Percentiles rank a stretch among this genome's conserved stretches.
Conservation (phyloP, 2,797 vertebrate genomes). For the Myotis myotis region DNA sequence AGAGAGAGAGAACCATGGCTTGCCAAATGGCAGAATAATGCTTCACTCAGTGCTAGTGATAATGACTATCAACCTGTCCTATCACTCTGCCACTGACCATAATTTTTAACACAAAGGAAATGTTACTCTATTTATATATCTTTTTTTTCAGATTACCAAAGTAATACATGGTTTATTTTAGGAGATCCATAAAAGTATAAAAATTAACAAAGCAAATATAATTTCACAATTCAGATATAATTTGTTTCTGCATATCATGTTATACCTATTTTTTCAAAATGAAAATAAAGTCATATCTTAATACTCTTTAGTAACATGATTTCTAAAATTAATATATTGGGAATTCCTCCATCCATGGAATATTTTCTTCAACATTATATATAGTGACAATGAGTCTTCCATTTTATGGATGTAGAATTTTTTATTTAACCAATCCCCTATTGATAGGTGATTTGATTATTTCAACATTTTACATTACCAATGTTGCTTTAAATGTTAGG, state of each 20-base stretch:
- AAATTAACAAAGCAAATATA: slow-evolving; percentile 6
- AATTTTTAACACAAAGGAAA: slow-evolving; percentile 31
- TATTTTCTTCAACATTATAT: slow-evolving; percentile 9
- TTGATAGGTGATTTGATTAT: background rate
- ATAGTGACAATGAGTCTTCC: background rate
- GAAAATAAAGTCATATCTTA: background rate
- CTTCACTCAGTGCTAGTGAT: background rate
- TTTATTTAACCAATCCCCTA: background rate
- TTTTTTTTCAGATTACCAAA: background rate
- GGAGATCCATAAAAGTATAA: background rate
- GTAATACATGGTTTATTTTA: background rate
- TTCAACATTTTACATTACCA: slow-evolving; percentile 15
- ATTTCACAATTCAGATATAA: background rate
- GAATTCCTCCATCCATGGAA: slow-evolving; percentile 6
- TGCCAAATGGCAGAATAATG: background rate
- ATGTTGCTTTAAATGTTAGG: background rate
- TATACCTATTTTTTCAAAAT: background rate
- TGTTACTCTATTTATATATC: background rate
- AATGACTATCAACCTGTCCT: background rate
- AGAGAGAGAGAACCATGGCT: background rate
- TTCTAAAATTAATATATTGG: slow-evolving; percentile 35
- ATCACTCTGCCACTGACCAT: background rate
- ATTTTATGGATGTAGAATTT: background rate
- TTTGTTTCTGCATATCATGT: background rate
- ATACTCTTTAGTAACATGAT: background rate